Evolutionary conservation across 2,888 invertebrate genomes (phyloP).

Genomic region (Mesoligia furuncula): DNA sequence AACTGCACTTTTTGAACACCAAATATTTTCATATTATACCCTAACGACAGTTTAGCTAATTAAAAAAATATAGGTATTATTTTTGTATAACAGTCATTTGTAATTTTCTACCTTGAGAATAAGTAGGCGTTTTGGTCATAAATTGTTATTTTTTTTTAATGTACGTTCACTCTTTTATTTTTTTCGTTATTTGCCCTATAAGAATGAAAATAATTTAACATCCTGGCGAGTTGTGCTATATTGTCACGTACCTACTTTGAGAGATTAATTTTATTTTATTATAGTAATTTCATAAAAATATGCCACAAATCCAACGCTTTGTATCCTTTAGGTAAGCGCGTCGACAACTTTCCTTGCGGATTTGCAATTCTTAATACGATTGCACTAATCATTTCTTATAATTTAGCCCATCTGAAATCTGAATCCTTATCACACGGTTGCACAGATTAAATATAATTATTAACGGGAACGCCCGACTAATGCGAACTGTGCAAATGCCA

Average conservation of each 20-base stretch:
- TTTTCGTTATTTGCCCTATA: constrained; percentile 50
- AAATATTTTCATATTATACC: constrained; percentile 83
- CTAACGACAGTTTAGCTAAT: constrained; percentile 88
- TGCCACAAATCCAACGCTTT: constrained; percentile 17
- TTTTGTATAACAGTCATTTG: constrained; percentile 86
- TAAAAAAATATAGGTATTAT: constrained; percentile 88
- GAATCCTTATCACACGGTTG: constrained; percentile 20
- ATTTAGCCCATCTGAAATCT: constrained; percentile 30
- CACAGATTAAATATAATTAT: constrained; percentile 30
- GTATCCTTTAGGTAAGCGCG: constrained; percentile 10
- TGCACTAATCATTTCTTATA: constrained; percentile 15
- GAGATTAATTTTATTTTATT: constrained; percentile 10
- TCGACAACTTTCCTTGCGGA: constrained; percentile 2
- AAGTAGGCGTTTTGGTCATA: constrained; percentile 85
- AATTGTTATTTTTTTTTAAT: constrained; percentile 65
- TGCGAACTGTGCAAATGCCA: constrained; percentile 33
- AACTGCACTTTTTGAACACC: constrained; percentile 87
- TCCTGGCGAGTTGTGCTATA: constrained; percentile 30
- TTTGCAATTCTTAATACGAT: constrained; percentile 11
- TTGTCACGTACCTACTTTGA: constrained; percentile 34
- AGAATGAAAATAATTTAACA: constrained; percentile 31
- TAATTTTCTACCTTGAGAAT: constrained; percentile 82
- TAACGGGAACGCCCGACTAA: constrained; percentile 20
- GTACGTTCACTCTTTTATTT: constrained; percentile 69
- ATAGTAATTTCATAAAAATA: constrained; percentile 19